Evolutionary conservation across 2,797 vertebrate species (phyloP), one percentile per base, ranked within the genome.

Genomic region (Melanotaenia parkinsoni): DNA sequence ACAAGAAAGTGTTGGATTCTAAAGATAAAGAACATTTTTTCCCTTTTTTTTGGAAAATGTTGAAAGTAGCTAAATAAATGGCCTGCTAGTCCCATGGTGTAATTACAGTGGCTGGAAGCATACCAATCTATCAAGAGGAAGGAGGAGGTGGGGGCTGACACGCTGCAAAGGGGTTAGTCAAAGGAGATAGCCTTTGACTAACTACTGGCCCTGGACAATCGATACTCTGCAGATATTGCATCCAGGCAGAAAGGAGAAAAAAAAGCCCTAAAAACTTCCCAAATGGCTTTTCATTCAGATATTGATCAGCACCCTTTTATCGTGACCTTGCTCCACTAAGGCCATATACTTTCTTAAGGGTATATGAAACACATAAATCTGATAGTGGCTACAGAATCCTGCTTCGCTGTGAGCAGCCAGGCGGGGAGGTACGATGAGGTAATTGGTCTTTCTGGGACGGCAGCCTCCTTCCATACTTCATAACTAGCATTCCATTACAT

Each of bases 131-230:
- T 99, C 97, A 98, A 77, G 12, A 78, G 74, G 58, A 73, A 71
- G 76, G 50, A 18, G 72, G 93, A 92, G 94, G 71, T 60, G 94
- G 94, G 92, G 95, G 94, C 93, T 97, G 97, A 97, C 96, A 97
- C 87, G 80, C 94, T 85, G 84, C 94, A 96, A 95, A 96, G 95
- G 96, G 97, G 96, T 97, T 96, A 99, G 96, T 97, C 96, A 98
- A 97, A 98, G 97, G 96, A 98, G 97, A 98, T 98, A 98, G 97
- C 97, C 97, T 97, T 95, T 98, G 97, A 99, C 96, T 96, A 98
- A 98, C 96, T 97, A 98, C 95, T 93, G 94, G 95, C 95, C 96
- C 95, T 85, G 71, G 82, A 94, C 96, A 94, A 99, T 99, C 98
- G 93, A 99, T 99, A 99, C 94, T 88, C 92, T 83, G 90, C 94